Conservation (phyloP, 1,140 invertebrate species). For the Danaus plexippus region DNA sequence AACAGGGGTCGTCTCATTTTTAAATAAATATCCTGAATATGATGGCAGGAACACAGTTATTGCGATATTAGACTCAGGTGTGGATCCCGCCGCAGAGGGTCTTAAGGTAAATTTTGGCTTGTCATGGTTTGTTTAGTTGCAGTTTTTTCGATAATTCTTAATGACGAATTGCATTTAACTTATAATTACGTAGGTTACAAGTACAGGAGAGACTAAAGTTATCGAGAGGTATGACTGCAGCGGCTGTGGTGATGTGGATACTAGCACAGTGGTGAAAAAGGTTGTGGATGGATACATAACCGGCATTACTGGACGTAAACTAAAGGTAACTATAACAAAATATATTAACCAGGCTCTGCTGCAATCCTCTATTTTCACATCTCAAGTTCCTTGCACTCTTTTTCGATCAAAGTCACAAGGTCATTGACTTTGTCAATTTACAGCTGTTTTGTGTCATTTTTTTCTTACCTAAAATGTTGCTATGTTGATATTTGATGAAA, state of each 20-base stretch:
- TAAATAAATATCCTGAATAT: slow-evolving; percentile 92
- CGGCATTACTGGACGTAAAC: slow-evolving; percentile 88
- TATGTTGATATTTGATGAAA: slow-evolving; percentile 1
- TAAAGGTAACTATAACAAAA: slow-evolving; percentile 77
- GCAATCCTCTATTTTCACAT: not conserved
- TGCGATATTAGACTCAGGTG: slow-evolving; percentile 97
- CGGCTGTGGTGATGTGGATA: slow-evolving; percentile 89
- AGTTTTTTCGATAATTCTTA: slow-evolving; percentile 37
- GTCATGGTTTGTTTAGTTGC: slow-evolving; percentile 57
- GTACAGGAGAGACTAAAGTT: slow-evolving; percentile 91
- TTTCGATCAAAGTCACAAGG: slow-evolving; percentile 22
- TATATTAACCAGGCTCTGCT: slow-evolving; percentile 3
- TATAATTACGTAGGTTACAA: slow-evolving; percentile 79
- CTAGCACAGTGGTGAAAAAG: slow-evolving; percentile 65
- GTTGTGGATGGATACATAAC: slow-evolving; percentile 81
- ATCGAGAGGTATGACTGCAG: slow-evolving; percentile 96
- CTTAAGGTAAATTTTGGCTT: slow-evolving; percentile 83
- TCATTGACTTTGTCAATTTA: slow-evolving; percentile 33
- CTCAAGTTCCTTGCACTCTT: not conserved
- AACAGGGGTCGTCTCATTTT: slow-evolving; percentile 90
- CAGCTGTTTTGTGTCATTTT: slow-evolving; percentile 37
- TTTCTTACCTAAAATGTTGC: slow-evolving; percentile 12
- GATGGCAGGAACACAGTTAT: slow-evolving; percentile 94
- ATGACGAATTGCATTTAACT: slow-evolving; percentile 22
- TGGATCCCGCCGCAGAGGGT: slow-evolving; percentile 95